Evolutionary conservation across 2,797 vertebrate genomes (phyloP), one percentile per base, ranked within the genome.

Genomic region (Sphaeramia orbicularis): DNA sequence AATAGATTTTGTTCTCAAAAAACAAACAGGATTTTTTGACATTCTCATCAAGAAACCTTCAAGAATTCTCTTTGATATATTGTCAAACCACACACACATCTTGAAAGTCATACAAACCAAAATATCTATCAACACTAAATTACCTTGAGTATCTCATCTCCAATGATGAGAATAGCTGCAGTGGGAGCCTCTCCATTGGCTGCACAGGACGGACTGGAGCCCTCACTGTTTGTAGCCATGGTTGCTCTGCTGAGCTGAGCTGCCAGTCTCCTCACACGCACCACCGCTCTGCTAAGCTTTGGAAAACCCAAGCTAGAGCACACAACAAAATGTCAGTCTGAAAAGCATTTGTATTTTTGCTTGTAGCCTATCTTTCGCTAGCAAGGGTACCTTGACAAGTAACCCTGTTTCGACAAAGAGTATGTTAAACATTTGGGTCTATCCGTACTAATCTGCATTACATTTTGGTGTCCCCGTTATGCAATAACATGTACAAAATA

Each of bases 141-240:
- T 77, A 98, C 97, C 97, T 98, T 98, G 35, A 99, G 95, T 74
- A 99, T 98, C 90, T 99, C 97, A 72, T 99, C 97, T 53, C 97
- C 97, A 21, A 98, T 96, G 68, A 99, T 90, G 85, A 99, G 93
- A 83, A 98, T 96, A 42, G 96, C 97, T 0, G 96, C 97, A 1
- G 97, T 97, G 74, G 92, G 88, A 9, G 71, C 40, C 8, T 88
- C 84, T 11, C 76, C 72, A 0, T 78, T 86, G 37, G 59, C 56
- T 6, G 49, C 43, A 19, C 42, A 56, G 53, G 76, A 80, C 7
- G 42, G 51, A 82, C 53, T 65, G 43, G 85, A 71, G 60, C 55
- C 61, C 24, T 64, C 78, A 38, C 41, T 66, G 50, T 54, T 71
- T 7, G 83, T 79, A 12, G 92, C 91, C 94, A 95, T 95, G 37